Evolutionary conservation across 2,797 vertebrate species (phyloP), one percentile per base, ranked within the genome.

Genomic region (Pangasius krempfi): DNA sequence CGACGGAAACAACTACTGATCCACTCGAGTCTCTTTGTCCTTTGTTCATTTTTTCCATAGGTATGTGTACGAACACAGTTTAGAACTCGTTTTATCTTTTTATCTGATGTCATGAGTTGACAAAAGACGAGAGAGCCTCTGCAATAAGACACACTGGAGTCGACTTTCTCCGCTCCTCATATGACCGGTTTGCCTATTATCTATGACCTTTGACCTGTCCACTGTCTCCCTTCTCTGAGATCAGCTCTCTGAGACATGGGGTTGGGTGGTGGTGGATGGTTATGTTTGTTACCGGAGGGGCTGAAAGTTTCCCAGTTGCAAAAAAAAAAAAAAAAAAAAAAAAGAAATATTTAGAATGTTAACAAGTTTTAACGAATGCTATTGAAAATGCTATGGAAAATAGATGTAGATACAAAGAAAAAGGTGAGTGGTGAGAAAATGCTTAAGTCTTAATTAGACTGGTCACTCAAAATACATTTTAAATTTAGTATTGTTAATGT

Each of bases 81-180:
- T 52, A 88, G 86, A 89, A 66, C 25, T 81, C 7, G 75, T 78
- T 80, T 58, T 82, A 20, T 52, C 89, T 25, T 62, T 89, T 89
- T 84, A 68, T 85, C 79, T 56, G 84, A 87, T 56, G 68, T 91
- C 84, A 89, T 40, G 47, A 68, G 87, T 73, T 89, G 87, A 92
- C 78, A 82, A 89, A 89, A 91, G 80, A 75, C 78, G 64, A 90
- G 79, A 94, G 90, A 92, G 80, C 93, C 91, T 92, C 91, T 92
- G 95, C 96, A 96, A 96, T 96, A 96, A 96, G 91, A 94, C 94
- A 95, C 95, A 95, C 95, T 95, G 95, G 94, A 95, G 94, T 93
- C 81, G 88, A 66, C 85, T 80, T 92, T 92, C 87, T 87, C 58
- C 82, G 5, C 79, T 70, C 70, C 10, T 9, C 52, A 54, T 50